Conservation (phyloP, 2,113 vertebrate species). For the Cranoglanis bouderius region DNA sequence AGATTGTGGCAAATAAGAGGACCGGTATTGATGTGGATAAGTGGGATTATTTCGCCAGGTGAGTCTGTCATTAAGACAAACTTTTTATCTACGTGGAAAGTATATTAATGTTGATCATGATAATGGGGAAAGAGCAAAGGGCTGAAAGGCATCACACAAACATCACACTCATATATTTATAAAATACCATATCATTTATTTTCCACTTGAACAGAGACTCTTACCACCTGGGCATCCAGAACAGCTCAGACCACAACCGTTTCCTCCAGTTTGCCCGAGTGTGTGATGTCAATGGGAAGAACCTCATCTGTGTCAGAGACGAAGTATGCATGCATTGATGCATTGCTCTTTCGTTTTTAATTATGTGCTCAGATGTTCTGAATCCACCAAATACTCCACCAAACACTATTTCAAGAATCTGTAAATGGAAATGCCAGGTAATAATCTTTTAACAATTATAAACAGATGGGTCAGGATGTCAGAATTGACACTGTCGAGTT, state of each 20-base stretch:
- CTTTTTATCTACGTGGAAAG: background rate
- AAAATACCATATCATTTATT: background rate
- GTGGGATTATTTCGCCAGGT: constrained; percentile 98
- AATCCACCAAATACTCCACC: too few species aligned
- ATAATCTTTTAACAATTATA: too few species aligned
- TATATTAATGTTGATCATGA: background rate
- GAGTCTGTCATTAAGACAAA: background rate
- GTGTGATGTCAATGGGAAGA: constrained; percentile 77
- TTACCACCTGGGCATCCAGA: constrained; percentile 89
- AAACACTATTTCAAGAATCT: too few species aligned
- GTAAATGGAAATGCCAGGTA: too few species aligned
- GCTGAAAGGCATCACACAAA: too few species aligned
- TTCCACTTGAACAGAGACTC: constrained; percentile 79
- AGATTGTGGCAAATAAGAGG: constrained; percentile 92
- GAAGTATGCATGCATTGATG: constrained; percentile 76
- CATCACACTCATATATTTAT: background rate
- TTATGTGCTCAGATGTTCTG: too few species aligned
- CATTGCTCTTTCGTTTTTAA: too few species aligned
- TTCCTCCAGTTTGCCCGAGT: constrained; percentile 88
- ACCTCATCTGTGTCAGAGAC: constrained; percentile 84
- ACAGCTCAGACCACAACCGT: constrained; percentile 89
- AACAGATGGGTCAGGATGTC: too few species aligned
- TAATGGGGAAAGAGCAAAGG: too few species aligned
- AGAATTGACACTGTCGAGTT: too few species aligned
- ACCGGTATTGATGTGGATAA: constrained; percentile 97